Percentiles rank a stretch among this genome's conserved stretches.
Conservation (phyloP, 2,888 invertebrate species). For the Pammene aurita region DNA sequence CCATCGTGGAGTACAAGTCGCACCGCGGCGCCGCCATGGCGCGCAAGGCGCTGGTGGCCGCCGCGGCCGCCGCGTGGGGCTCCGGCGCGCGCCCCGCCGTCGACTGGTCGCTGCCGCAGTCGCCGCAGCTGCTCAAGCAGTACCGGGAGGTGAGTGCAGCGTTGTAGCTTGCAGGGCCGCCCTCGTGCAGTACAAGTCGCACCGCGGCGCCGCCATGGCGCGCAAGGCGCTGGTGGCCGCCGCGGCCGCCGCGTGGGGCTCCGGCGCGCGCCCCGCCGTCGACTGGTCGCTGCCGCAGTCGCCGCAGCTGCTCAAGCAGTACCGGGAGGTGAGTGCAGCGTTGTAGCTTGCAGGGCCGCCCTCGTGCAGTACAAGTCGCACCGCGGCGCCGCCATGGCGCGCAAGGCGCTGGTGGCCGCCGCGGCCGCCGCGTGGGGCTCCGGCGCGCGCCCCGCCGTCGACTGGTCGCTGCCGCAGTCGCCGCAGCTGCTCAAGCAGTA, state of each 20-base stretch:
- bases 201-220: slow-evolving; percentile 82
- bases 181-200: slow-evolving; percentile 78
- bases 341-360: slow-evolving; percentile 67
- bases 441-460: slow-evolving; percentile 75
- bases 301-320: slow-evolving; percentile 72
- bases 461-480: slow-evolving; percentile 79
- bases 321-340: slow-evolving; percentile 70
- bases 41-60: slow-evolving; percentile 79
- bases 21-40: slow-evolving; percentile 86
- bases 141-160: slow-evolving; percentile 73
- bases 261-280: slow-evolving; percentile 74
- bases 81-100: slow-evolving; percentile 75
- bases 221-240: slow-evolving; percentile 81
- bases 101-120: slow-evolving; percentile 79
- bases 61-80: slow-evolving; percentile 79
- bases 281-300: slow-evolving; percentile 80
- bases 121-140: slow-evolving; percentile 72
- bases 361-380: slow-evolving; percentile 82
- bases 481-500: slow-evolving; percentile 74
- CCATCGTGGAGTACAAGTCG: slow-evolving; percentile 88
- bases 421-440: slow-evolving; percentile 78
- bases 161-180: slow-evolving; percentile 66
- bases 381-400: slow-evolving; percentile 79
- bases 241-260: slow-evolving; percentile 78
- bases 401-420: slow-evolving; percentile 80